Evolutionary conservation across 2,797 vertebrate genomes (phyloP).

Genomic region (Streptopelia turtur): DNA sequence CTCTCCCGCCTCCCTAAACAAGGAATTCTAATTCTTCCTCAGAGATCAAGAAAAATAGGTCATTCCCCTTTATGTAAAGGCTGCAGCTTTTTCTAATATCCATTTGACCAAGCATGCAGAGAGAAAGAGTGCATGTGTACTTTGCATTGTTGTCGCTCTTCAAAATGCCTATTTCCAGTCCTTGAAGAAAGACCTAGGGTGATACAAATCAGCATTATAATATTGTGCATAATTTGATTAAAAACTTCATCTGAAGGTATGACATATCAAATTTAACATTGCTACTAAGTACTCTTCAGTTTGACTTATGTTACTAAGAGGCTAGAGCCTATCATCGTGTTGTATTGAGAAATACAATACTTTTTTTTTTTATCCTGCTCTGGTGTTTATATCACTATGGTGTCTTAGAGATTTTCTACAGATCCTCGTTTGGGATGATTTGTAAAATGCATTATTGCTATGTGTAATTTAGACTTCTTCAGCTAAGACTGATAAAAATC

Average conservation of each 20-base stretch:
- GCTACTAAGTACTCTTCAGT: neutral
- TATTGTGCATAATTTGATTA: neutral
- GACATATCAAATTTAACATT: neutral
- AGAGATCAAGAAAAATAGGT: neutral
- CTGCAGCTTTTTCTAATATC: neutral
- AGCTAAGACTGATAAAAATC: neutral
- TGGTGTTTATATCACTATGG: neutral
- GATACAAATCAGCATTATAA: neutral
- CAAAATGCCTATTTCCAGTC: neutral
- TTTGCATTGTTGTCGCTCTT: neutral
- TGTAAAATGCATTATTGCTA: neutral
- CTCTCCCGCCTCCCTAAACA: neutral
- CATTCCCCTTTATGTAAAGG: neutral
- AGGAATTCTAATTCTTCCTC: neutral
- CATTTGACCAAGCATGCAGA: neutral
- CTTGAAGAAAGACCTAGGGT: neutral
- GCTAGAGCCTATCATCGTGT: neutral
- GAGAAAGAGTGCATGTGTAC: rapidly evolving
- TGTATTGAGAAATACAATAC: neutral
- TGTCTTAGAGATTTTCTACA: neutral
- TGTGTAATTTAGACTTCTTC: neutral
- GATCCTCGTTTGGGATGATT: neutral
- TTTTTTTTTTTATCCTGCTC: neutral
- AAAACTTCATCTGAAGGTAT: neutral
- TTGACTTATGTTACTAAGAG: neutral